These are phyloP conservation scores for Apamea monoglypha DNA, from an alignment of 2,888 invertebrate species.

Conservation along the genomic window DNA sequence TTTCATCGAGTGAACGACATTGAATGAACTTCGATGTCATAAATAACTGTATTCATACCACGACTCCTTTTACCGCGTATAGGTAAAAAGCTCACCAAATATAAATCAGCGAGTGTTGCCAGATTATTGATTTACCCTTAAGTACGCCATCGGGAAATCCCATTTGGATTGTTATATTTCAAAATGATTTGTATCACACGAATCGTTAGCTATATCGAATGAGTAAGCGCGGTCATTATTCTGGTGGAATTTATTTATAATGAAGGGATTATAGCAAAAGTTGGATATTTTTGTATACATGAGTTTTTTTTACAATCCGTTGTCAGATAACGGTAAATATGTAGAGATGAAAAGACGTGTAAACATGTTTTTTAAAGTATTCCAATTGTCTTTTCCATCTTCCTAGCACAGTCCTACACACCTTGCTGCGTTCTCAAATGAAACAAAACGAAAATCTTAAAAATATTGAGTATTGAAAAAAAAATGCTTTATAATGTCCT, in stretches of 20 bases:
- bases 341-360: not conserved
- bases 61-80: constrained; percentile 69
- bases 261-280: constrained; percentile 15
- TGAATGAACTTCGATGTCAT: constrained; percentile 67
- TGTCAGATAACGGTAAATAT: not conserved
- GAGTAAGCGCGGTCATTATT: constrained; percentile 41
- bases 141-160: constrained; percentile 64
- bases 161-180: constrained; percentile 64
- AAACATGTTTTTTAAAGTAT: not conserved
- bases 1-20: constrained; percentile 63
- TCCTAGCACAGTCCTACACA: not conserved
- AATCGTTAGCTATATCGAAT: constrained; percentile 59
- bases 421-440: not conserved
- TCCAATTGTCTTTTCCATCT: not conserved
- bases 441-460: not conserved
- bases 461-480: not conserved
- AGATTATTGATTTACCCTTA: constrained; percentile 69
- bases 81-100: constrained; percentile 73
- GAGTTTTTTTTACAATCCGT: no score
- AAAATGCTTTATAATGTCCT: constrained; percentile 13
- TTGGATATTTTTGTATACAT: not conserved
- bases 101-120: constrained; percentile 75
- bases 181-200: constrained; percentile 63
- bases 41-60: constrained; percentile 78
- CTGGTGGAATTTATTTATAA: constrained; percentile 33